Conservation (phyloP, 2,888 invertebrate species). For the Incurvaria masculella region DNA sequence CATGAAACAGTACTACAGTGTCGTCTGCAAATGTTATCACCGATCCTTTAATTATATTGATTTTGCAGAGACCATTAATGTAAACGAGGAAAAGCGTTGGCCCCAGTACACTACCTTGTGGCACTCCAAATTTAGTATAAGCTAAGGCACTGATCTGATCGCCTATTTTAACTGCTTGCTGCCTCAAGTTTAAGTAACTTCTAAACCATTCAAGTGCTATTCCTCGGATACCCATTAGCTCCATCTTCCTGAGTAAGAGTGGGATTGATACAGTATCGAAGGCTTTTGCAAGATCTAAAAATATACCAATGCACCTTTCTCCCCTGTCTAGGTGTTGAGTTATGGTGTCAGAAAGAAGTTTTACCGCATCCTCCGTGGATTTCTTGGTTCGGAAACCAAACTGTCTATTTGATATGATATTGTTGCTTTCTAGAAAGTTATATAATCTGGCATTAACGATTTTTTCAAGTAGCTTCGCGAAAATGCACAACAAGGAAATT, state of each 20-base stretch:
- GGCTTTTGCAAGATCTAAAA: neutral
- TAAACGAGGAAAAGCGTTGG: neutral
- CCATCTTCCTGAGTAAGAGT: neutral
- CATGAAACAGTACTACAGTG: neutral
- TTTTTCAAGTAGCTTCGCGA: slow-evolving; percentile 7
- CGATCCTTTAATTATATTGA: neutral
- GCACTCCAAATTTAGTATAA: neutral
- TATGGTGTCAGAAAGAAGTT: neutral
- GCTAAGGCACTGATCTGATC: neutral
- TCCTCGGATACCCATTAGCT: neutral
- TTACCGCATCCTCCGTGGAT: neutral
- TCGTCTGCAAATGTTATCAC: neutral
- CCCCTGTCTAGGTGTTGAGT: neutral
- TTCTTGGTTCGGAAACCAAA: neutral
- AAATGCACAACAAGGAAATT: slow-evolving; percentile 1
- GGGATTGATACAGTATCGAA: neutral
- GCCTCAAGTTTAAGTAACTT: neutral
- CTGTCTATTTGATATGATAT: neutral
- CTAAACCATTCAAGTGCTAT: neutral
- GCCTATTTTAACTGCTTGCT: neutral
- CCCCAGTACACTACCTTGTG: neutral
- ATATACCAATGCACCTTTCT: neutral
- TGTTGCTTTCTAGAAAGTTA: slow-evolving; percentile 7
- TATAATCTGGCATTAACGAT: slow-evolving; percentile 5
- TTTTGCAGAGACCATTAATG: neutral